Evolutionary conservation across 1,140 invertebrate genomes (phyloP), one percentile per base, ranked within the genome.

Genomic region (Geopemphigus sp.): DNA sequence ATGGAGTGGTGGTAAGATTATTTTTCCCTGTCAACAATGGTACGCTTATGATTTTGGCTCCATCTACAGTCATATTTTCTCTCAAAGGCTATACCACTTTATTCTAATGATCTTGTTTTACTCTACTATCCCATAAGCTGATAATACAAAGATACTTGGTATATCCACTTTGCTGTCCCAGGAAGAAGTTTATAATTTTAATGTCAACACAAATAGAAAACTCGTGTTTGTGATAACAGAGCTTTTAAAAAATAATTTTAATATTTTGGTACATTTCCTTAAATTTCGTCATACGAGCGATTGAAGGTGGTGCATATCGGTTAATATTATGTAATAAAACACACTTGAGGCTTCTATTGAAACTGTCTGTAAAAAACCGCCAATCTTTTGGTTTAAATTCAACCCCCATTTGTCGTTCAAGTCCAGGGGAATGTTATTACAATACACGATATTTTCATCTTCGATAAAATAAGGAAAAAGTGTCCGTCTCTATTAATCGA

Each of bases 71-170:
- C 72, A 86, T 83, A 63, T 83, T 80, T 54, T 56, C 82, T 83
- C 84, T 76, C 32, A 61, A 5, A 57, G 83, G 82, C 84, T 84
- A 87, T 50, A 11, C 12, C 61, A 82, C 72, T 57, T 83, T 81
- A 70, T 84, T 83, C 26, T 70, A 81, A 81, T 84, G 87, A 81
- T 87, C 85, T 32, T 82, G 45, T 80, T 82, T 82, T 47, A 80
- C 83, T 80, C 86, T 84, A 78, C 85, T 87, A 81, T 87, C 83
- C 85, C 86, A 87, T 64, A 85, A 81, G 80, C 86, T 87, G 22
- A 87, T 76, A 80, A 83, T 85, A 82, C 85, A 87, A 2, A 82
- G 81, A 81, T 83, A 85, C 80, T 88, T 87, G 61, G 84, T 87
- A 82, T 83, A 87, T 17, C 85, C 85, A 39, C 82, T 80, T 82